A percentile compares a stretch with the other conserved stretches of the same genome.
phyloP scores from a whole-genome alignment of 2,888 invertebrate species.

The Orthosia cruda region DNA sequence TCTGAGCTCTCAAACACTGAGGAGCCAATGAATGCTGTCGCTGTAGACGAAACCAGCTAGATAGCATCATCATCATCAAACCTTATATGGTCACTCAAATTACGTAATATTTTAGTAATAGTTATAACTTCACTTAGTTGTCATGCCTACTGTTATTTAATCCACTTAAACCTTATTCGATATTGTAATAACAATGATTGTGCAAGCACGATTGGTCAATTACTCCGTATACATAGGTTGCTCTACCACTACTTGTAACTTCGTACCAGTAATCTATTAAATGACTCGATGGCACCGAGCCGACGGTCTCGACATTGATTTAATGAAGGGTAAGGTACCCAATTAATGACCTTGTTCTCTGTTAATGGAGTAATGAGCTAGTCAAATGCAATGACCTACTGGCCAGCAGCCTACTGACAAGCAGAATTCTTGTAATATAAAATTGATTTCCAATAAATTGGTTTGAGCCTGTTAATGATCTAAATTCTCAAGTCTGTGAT shows the following conservation, averaged over 20 bases:
- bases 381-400: background rate
- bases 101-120: background rate
- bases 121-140: background rate
- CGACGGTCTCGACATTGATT: conserved; percentile 31
- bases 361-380: conserved; percentile 18
- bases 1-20: too few relatives aligned
- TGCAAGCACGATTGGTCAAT: background rate
- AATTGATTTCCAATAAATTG: background rate
- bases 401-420: background rate
- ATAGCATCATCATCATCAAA: too few relatives aligned
- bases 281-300: conserved; percentile 13
- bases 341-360: conserved; percentile 30
- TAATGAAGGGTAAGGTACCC: conserved; percentile 31
- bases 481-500: conserved; percentile 11
- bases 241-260: background rate
- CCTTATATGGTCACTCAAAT: background rate
- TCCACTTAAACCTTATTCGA: background rate
- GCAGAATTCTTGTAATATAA: conserved; percentile 2
- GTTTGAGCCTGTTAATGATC: conserved; percentile 17
- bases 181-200: conserved; percentile 3
- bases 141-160: conserved; percentile 14
- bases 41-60: too few relatives aligned
- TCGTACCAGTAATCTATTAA: conserved; percentile 30
- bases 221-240: background rate
- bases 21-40: too few relatives aligned